These are phyloP conservation scores for Zaprionus vittiger DNA, from an alignment of 1,140 invertebrate genomes.

Conservation along the genomic window DNA sequence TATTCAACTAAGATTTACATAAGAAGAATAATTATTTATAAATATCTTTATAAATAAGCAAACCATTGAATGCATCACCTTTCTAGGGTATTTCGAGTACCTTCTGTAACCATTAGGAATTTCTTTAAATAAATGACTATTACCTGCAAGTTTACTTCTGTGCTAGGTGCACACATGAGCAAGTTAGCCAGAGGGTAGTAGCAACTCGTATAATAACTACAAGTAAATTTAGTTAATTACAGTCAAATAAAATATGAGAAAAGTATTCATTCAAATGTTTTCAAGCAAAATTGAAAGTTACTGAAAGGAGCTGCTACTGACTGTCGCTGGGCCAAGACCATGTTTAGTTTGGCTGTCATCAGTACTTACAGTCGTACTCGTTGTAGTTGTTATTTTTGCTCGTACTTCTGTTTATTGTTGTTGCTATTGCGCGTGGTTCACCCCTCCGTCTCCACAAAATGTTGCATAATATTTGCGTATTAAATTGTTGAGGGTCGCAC, in stretches of 20 bases:
- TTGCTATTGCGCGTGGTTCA: not conserved
- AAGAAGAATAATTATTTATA: too few species aligned
- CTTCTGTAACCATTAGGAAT: not conserved
- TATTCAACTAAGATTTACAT: too few species aligned
- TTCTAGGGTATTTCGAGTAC: not conserved
- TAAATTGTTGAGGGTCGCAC: constrained; percentile 56
- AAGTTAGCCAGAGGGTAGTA: not conserved
- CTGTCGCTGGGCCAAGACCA: not conserved
- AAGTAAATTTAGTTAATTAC: constrained; percentile 76
- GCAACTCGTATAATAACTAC: not conserved
- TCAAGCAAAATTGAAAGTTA: constrained; percentile 46
- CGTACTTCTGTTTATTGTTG: constrained; percentile 4
- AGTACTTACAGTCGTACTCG: constrained; percentile 3
- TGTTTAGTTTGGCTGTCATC: constrained; percentile 42
- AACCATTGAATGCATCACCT: too few species aligned
- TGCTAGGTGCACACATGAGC: not conserved
- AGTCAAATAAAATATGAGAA: constrained; percentile 70
- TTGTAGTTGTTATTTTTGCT: constrained; percentile 11
- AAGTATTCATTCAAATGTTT: constrained; percentile 67
- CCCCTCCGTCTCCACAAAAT: not conserved
- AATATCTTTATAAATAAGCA: too few species aligned
- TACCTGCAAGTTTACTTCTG: not conserved
- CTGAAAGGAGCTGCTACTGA: not conserved
- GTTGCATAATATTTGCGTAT: constrained; percentile 59
- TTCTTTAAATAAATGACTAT: not conserved